These are phyloP conservation scores for Bombus impatiens DNA, from an alignment of 1,140 invertebrate genomes.

Conservation along the genomic window DNA sequence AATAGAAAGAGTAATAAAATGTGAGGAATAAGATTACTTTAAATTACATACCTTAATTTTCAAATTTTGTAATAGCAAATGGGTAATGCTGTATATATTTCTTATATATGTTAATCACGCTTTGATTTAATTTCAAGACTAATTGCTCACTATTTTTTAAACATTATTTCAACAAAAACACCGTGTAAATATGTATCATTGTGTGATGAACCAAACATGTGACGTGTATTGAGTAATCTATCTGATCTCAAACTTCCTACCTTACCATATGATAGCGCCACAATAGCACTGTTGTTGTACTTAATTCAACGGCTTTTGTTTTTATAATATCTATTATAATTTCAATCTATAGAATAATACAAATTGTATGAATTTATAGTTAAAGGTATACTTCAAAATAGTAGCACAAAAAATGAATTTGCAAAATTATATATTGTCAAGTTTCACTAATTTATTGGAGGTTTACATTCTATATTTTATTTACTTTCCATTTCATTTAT, in stretches of 20 bases:
- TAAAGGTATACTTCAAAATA: neutral
- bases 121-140: neutral
- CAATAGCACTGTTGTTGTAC: neutral
- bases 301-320: neutral
- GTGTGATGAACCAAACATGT: neutral
- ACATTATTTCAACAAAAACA: neutral
- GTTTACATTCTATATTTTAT: neutral
- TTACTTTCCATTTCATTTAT: neutral
- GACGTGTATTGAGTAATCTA: slow-evolving; percentile 1
- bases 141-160: neutral
- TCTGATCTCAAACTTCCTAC: neutral
- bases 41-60: neutral
- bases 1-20: neutral
- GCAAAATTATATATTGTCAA: neutral
- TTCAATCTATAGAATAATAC: neutral
- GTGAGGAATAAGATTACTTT: neutral
- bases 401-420: neutral
- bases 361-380: neutral
- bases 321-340: neutral
- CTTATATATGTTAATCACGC: neutral
- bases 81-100: neutral
- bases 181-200: neutral
- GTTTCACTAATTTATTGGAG: neutral
- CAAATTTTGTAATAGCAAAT: neutral
- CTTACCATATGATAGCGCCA: neutral